Conservation (phyloP, 2,888 invertebrate species). For the Trichogramma evanescens region DNA sequence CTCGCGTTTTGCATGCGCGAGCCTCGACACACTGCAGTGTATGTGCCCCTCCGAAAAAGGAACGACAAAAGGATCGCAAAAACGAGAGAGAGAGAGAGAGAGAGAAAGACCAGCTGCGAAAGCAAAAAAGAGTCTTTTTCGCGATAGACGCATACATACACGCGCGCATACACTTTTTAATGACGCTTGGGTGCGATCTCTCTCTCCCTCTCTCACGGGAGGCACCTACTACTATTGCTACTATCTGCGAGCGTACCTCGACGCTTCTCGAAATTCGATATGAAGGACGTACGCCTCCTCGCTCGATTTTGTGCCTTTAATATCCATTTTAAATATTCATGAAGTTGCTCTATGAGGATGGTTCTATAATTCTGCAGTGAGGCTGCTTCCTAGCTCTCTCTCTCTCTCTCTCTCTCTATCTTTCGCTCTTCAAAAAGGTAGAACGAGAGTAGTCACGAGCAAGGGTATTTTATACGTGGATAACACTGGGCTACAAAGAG, state of each 20-base stretch:
- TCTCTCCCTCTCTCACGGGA: not conserved
- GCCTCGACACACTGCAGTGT: too few species aligned
- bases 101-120: not conserved
- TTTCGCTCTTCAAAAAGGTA: too few species aligned
- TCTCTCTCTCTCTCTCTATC: too few species aligned
- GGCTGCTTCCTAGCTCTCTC: too few species aligned
- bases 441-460: not conserved
- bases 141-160: not conserved
- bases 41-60: too few species aligned
- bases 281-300: slow-evolving; percentile 24
- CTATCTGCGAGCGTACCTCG: slow-evolving; percentile 15
- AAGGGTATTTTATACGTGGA: too few species aligned
- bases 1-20: too few species aligned
- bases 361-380: too few species aligned
- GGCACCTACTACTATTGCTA: slow-evolving; percentile 14
- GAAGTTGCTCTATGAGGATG: slow-evolving; percentile 24
- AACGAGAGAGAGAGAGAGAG: too few species aligned
- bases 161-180: not conserved
- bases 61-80: not conserved
- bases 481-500: not conserved
- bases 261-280: slow-evolving; percentile 19
- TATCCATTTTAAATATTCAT: slow-evolving; percentile 46
- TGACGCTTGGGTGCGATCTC: slow-evolving; percentile 1
- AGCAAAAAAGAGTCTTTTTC: not conserved
- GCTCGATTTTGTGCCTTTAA: slow-evolving; percentile 41